Evolutionary conservation across 2,888 invertebrate genomes (phyloP), one percentile per base, ranked within the genome.

Genomic region (Harmothoe impar): DNA sequence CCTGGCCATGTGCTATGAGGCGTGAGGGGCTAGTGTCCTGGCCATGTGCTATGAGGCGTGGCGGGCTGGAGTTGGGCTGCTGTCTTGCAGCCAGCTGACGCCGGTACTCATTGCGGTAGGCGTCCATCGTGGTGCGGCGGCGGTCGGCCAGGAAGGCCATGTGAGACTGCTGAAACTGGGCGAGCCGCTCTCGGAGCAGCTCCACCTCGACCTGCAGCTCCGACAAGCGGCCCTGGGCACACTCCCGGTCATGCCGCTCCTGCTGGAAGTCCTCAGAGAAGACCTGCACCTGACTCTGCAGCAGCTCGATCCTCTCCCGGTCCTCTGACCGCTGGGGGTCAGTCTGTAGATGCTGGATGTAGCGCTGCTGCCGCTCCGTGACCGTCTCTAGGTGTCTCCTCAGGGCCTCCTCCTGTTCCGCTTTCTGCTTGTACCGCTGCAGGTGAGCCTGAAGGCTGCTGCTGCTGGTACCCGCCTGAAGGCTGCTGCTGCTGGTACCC

Each of bases 241-340:
- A 52, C 86, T 86, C 86, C 0, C 86, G 86, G 31, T 86, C 86
- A 15, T 33, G 0, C 25, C 86, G 52, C 86, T 86, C 86, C 52
- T 86, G 86, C 5, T 54, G 31, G 86, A 86, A 86, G 56, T 86
- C 86, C 86, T 86, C 86, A 25, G 86, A 86, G 86, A 86, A 86
- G 15, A 86, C 56, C 56, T 86, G 52, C 15, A 86, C 86, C 33
- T 86, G 86, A 54, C 52, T 86, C 86, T 86, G 25, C 25, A 86
- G 86, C 54, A 86, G 52, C 56, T 86, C 54, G 33, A 86, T 86
- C 5, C 54, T 51, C 56, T 86, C 86, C 1, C 56, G 25, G 56
- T 86, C 86, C 86, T 54, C 86, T 0, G 25, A 10, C 15, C 31
- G 54, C 20, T 86, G 86, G 15, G 25, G 17, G 25, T 51, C 86